These are phyloP conservation scores for Drosophila orena DNA, from an alignment of 1,140 invertebrate species.

Conservation along the genomic window DNA sequence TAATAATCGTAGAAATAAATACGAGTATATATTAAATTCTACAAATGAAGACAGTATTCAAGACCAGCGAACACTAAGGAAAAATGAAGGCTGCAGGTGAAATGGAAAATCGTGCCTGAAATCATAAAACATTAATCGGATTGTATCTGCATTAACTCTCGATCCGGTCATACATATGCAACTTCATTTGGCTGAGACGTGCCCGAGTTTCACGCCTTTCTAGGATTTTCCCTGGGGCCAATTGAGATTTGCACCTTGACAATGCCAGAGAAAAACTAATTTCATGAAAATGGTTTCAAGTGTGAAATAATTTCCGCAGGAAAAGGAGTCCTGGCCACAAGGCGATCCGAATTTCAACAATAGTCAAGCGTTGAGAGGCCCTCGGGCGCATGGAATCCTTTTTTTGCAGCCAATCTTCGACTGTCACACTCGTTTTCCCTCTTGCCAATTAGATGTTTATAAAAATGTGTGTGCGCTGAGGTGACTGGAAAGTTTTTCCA, in stretches of 20 bases:
- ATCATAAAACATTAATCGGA: conserved; percentile 76
- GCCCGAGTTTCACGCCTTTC: conserved; percentile 44
- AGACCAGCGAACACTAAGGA: not conserved
- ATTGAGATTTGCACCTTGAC: conserved; percentile 52
- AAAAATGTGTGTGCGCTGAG: conserved; percentile 66
- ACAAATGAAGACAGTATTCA: not conserved
- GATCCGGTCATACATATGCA: conserved; percentile 40
- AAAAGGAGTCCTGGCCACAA: conserved; percentile 38
- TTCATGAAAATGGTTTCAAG: conserved; percentile 76
- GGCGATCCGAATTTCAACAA: conserved; percentile 54
- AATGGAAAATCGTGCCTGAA: conserved; percentile 74
- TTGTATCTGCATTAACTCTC: conserved; percentile 60
- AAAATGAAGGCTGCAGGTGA: conserved; percentile 12
- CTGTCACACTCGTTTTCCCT: conserved; percentile 51
- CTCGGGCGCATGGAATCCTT: conserved; percentile 56
- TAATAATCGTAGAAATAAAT: not conserved
- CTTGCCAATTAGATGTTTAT: conserved; percentile 75
- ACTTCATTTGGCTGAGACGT: conserved; percentile 65
- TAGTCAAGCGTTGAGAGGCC: conserved; percentile 61
- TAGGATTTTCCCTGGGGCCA: conserved; percentile 34
- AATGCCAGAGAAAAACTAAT: conserved; percentile 72
- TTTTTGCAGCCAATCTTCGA: conserved; percentile 15
- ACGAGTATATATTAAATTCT: no score
- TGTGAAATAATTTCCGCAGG: conserved; percentile 76
- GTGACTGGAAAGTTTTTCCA: conserved; percentile 69